Evolutionary conservation across 2,888 invertebrate species (phyloP), one percentile per base, ranked within the genome.

Genomic region (Macrosoma leucophasiata): DNA sequence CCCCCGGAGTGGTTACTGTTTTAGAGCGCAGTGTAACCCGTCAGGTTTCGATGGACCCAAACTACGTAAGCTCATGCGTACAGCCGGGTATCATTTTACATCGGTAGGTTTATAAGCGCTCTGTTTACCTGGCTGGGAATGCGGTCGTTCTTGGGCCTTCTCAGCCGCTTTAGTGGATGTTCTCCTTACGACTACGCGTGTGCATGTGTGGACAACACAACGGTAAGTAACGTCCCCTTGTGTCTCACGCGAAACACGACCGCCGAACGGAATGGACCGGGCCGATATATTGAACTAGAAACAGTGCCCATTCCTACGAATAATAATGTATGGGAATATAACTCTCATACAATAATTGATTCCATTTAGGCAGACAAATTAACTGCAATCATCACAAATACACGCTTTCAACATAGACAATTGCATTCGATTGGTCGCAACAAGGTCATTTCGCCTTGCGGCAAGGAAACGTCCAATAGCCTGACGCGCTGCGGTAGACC

Each of bases 131-230:
- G 85, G 85, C 79, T 85, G 85, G 68, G 85, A 85, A 72, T 85
- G 85, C 55, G 85, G 85, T 72, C 85, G 77, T 58, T 85, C 85
- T 82, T 85, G 85, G 72, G 81, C 75, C 79, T 85, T 85, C 71
- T 85, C 85, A 69, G 84, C 78, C 75, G 81, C 79, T 81, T 85
- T 85, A 73, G 84, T 85, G 74, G 85, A 85, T 56, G 84, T 84
- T 82, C 85, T 85, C 79, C 85, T 76, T 76, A 85, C 84, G 76
- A 85, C 85, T 85, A 82, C 74, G 74, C 77, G 84, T 58, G 82
- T 77, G 82, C 81, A 81, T 84, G 84, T 76, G 84, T 79, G 81
- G 77, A 84, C 82, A 82, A 82, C 82, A 84, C 81, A 75, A 76
- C 63, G 63, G 71, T 84, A 70, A 84, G 72, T 76, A 71, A 60